These are phyloP conservation scores for Pangasius larnaudii DNA, from an alignment of 2,797 vertebrate species.

Conservation along the genomic window DNA sequence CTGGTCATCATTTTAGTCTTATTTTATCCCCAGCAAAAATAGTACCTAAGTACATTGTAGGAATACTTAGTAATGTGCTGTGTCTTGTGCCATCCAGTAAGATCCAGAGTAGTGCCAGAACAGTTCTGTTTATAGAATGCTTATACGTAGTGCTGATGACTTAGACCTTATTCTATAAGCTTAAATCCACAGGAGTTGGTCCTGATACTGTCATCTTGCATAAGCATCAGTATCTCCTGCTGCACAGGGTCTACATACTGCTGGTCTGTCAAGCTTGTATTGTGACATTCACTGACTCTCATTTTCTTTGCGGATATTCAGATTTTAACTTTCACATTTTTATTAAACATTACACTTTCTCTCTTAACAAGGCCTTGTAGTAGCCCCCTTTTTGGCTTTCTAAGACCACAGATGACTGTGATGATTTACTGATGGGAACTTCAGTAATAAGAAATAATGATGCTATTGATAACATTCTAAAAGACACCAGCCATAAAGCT, in stretches of 20 bases:
- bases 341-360: not conserved
- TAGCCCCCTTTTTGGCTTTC: not conserved
- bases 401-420: not conserved
- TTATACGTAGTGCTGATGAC: not conserved
- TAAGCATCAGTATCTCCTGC: conserved; percentile 3
- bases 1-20: not conserved
- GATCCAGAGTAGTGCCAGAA: not conserved
- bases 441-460: not conserved
- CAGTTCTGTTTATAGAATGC: not conserved
- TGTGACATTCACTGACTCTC: not conserved
- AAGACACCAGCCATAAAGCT: not conserved
- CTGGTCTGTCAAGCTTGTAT: not conserved
- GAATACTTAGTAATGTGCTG: too few species aligned
- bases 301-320: not conserved
- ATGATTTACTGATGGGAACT: too few species aligned
- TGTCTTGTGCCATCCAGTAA: too few species aligned
- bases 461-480: not conserved
- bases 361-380: not conserved
- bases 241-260: not conserved
- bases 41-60: too few species aligned
- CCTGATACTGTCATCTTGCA: conserved; percentile 3
- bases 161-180: not conserved
- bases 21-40: too few species aligned
- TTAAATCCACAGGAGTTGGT: not conserved
- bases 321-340: not conserved